phyloP scores from a whole-genome alignment of 2,888 invertebrate genomes.

The Criorhina ranunculi region DNA sequence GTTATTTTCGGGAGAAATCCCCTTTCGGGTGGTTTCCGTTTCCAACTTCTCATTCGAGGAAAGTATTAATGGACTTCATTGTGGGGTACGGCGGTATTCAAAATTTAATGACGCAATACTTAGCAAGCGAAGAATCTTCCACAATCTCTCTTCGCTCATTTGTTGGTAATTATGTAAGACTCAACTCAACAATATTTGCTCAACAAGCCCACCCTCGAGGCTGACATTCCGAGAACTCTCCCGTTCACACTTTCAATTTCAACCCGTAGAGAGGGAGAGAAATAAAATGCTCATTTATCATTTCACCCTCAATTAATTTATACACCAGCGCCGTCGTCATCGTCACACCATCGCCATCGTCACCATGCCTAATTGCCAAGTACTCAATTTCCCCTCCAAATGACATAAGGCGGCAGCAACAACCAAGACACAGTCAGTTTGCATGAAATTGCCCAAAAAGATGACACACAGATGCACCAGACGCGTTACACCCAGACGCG shows the following conservation, averaged over 20 bases:
- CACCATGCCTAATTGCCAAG: constrained; percentile 76
- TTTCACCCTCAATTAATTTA: constrained; percentile 75
- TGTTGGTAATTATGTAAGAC: constrained; percentile 48
- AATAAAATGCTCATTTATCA: constrained; percentile 72
- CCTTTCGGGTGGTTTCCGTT: not conserved
- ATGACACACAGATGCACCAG: constrained; percentile 70
- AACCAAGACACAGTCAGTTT: constrained; percentile 53
- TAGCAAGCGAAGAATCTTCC: constrained; percentile 21
- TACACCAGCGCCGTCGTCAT: constrained; percentile 71
- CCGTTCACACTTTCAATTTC: constrained; percentile 31
- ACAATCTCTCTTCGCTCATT: constrained; percentile 2
- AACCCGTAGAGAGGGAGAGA: constrained; percentile 31
- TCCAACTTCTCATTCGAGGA: constrained; percentile 2
- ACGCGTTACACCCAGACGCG: constrained; percentile 36
- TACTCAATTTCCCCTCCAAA: constrained; percentile 70
- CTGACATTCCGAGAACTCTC: constrained; percentile 56
- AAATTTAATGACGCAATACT: constrained; percentile 63
- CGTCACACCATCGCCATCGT: constrained; percentile 66
- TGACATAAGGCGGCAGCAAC: constrained; percentile 55
- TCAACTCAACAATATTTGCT: not conserved
- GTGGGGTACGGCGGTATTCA: constrained; percentile 21
- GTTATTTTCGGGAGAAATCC: constrained; percentile 39
- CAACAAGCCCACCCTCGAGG: constrained; percentile 66
- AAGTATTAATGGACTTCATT: constrained; percentile 32
- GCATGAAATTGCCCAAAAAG: constrained; percentile 71